phyloP scores from a whole-genome alignment of 2,113 vertebrate species.

The Nothobranchius furzeri region DNA sequence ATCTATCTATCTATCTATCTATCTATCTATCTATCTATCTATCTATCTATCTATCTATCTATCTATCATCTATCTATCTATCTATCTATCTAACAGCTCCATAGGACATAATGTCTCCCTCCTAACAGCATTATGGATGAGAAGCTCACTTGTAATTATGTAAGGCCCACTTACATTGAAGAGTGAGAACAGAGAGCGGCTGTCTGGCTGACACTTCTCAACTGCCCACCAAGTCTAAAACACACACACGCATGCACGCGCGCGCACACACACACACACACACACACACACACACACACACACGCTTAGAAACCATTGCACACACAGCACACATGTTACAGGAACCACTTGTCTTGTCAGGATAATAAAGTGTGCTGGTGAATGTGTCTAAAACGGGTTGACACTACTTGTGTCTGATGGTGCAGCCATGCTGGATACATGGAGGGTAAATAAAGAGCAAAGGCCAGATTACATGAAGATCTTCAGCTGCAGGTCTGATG shows the following conservation, averaged over 20 bases:
- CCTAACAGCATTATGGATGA: constrained; percentile 25
- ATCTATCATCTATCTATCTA: no score
- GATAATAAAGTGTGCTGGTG: constrained; percentile 8
- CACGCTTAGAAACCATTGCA: constrained; percentile 21
- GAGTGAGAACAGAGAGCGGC: constrained; percentile 55
- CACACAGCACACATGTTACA: constrained; percentile 5
- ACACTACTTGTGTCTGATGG: not conserved
- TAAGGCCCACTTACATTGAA: constrained; percentile 44
- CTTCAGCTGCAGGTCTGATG: no score
- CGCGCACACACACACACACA: constrained; percentile 4
- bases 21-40: no score
- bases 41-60: no score
- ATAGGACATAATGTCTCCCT: constrained; percentile 32
- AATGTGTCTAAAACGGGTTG: constrained; percentile 5
- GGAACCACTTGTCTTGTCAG: constrained; percentile 9
- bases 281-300: constrained; percentile 3
- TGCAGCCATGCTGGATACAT: not conserved
- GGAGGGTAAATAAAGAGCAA: constrained; percentile 1
- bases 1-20: no score
- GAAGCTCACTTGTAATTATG: constrained; percentile 46
- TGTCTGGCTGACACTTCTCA: constrained; percentile 31
- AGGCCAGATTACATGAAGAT: not conserved
- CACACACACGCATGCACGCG: not conserved
- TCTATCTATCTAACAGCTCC: constrained; percentile 10
- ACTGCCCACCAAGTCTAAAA: constrained; percentile 36